Percentiles rank a stretch among this genome's conserved stretches.
These are phyloP conservation scores for Neosilurus hyrtlii DNA, from an alignment of 2,797 vertebrate genomes.

Conservation along the genomic window DNA sequence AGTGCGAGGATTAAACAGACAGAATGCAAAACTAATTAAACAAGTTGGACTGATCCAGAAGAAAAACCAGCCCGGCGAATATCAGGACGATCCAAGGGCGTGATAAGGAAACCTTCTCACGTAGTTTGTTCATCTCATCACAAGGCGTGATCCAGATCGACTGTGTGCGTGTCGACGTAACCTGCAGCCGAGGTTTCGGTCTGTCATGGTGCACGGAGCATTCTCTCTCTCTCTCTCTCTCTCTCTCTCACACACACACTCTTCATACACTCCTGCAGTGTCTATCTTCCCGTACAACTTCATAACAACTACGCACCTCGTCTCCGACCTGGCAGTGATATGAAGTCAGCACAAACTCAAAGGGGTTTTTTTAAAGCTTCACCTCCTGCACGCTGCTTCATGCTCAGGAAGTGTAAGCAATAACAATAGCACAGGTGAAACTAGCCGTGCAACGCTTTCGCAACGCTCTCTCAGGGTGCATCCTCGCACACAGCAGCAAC, in stretches of 20 bases:
- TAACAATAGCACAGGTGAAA: slow-evolving; percentile 2
- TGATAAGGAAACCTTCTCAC: background rate
- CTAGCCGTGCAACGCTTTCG: background rate
- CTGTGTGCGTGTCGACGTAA: no score
- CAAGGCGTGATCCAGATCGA: slow-evolving; percentile 5
- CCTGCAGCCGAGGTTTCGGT: background rate
- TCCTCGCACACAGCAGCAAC: background rate
- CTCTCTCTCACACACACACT: background rate
- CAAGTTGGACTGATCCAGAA: background rate
- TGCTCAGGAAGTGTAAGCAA: slow-evolving; percentile 18
- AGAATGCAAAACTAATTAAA: background rate
- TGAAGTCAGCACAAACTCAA: background rate
- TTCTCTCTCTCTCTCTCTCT: background rate
- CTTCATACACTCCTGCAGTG: background rate
- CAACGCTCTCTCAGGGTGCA: background rate
- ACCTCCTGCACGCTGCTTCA: background rate
- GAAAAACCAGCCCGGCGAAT: background rate
- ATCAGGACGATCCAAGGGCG: background rate
- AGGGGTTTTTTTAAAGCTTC: background rate
- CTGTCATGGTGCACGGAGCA: slow-evolving; percentile 7
- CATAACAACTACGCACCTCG: background rate
- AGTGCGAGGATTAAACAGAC: background rate
- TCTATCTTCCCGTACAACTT: background rate
- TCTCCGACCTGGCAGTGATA: background rate
- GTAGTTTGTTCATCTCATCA: background rate